Base-by-base conservation (phyloP, 2,888 invertebrate genomes). In the Teinopalpus imperialis region DNA sequence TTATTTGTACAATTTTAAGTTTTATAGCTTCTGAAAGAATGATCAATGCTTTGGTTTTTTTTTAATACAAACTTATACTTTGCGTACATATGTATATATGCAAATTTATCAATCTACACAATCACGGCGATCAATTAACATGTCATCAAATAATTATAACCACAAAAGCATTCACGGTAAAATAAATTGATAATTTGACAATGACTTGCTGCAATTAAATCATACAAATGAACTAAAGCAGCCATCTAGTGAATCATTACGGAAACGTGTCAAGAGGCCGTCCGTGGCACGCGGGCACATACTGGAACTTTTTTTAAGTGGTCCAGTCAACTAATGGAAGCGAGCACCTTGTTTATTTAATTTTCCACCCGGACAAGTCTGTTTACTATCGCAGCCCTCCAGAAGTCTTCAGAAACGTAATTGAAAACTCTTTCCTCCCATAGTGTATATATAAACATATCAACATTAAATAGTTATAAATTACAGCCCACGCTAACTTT, bases 171-270 rank as follows among this genome's bases (percentile, higher is more conserved):
- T 8, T 12, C 8, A 18, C 7, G 3, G 27, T 12, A 26, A 29
- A 29, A 23, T 43, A 42, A 42, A 23, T 42, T 14, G 30, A 26
- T 37, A 14, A 23, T 29, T 30, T 27, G 43, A 43, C 41, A 43
- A 29, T 39, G 24, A 40, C 24, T 44, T 16, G 46, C 37, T 43
- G 14, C 42, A 48, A 51, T 35, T 51, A 48, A 48, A 63, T 57
- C 61, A 66, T 68, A 65, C 62, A 62, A 55, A 56, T 60, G 10
- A 13, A 18, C 70, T 69, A 70, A 73, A 70, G 70, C 63, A 61
- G 65, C 67, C 69, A 71, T 72, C 57, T 63, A 69, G 65, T 69
- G 65, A 74, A 69, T 76, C 65, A 79, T 76, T 73, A 75, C 68
- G 71, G 60, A 74, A 76, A 59, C 56, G 64, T 80, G 75, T 79